phyloP scores from a whole-genome alignment of 1,140 invertebrate species.

The Drosophila sechellia region DNA sequence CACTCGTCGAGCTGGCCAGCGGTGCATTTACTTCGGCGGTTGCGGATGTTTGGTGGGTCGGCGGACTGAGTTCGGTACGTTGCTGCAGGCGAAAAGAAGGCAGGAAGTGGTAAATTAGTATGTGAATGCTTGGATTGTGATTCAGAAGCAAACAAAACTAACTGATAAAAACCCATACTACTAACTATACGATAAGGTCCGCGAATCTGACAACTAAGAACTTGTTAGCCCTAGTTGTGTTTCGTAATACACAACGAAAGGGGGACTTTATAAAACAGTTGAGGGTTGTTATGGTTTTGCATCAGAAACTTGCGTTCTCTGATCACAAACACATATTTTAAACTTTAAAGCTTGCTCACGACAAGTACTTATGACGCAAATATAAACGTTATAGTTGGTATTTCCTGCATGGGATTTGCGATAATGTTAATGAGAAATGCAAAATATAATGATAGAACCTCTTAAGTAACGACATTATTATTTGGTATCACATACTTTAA shows the following conservation, averaged over 20 bases:
- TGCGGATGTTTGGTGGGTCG: conserved; percentile 76
- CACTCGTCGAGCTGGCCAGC: conserved; percentile 45
- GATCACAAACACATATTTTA: no score
- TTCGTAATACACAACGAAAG: conserved; percentile 9
- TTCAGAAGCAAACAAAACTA: conserved; percentile 13
- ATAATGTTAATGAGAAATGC: background rate
- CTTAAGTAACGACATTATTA: background rate
- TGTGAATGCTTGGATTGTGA: conserved; percentile 11
- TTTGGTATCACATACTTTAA: background rate
- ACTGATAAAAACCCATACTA: conserved; percentile 17
- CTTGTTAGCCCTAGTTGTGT: conserved; percentile 1
- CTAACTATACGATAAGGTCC: conserved; percentile 13
- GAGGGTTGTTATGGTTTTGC: no score
- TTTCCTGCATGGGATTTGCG: background rate
- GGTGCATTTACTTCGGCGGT: conserved; percentile 73
- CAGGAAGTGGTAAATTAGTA: conserved; percentile 9
- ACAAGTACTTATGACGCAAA: background rate
- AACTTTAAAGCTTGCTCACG: no score
- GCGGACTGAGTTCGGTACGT: conserved; percentile 81
- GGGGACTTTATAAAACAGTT: background rate
- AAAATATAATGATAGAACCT: background rate
- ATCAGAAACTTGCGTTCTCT: no score
- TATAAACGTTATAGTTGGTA: background rate
- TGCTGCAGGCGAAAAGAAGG: conserved; percentile 59
- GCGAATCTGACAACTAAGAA: conserved; percentile 12